A percentile compares a stretch with the other conserved stretches of the same genome.
These are phyloP conservation scores for Itoplectis maculator DNA, from an alignment of 2,888 invertebrate genomes.

Conservation along the genomic window DNA sequence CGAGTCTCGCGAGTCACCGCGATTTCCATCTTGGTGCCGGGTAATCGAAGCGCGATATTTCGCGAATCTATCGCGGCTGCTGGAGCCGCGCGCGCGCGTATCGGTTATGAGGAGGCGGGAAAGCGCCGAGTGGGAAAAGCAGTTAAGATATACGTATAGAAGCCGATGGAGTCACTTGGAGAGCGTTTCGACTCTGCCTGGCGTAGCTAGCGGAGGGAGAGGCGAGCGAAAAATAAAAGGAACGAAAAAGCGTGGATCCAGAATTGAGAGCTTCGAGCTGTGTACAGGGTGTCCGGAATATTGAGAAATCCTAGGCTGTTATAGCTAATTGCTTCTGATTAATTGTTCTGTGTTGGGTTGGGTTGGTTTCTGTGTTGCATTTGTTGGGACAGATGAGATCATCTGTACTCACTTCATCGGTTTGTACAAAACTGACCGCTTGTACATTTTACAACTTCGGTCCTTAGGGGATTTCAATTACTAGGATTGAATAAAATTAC, in stretches of 20 bases:
- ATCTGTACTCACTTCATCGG: too few species aligned
- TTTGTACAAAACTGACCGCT: too few species aligned
- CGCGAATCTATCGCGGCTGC: constrained; percentile 51
- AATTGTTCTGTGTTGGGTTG: too few species aligned
- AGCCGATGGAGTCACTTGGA: background rate
- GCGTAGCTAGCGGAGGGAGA: background rate
- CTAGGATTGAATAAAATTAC: too few species aligned
- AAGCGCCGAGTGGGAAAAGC: background rate
- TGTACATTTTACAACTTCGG: too few species aligned
- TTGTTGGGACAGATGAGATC: too few species aligned
- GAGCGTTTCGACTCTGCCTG: background rate
- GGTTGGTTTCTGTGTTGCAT: too few species aligned
- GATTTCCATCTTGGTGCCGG: constrained; percentile 50
- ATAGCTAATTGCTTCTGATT: too few species aligned
- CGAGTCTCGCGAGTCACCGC: background rate
- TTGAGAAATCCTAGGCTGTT: too few species aligned
- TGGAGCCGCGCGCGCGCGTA: constrained; percentile 49
- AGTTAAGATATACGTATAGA: background rate
- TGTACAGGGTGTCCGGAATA: background rate
- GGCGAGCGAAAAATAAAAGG: background rate
- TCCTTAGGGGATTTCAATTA: too few species aligned
- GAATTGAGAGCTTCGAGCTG: background rate
- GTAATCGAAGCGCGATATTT: constrained; percentile 70
- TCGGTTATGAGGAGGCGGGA: constrained; percentile 8
- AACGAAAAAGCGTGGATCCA: background rate